Evolutionary conservation across 2,888 invertebrate genomes (phyloP).

Genomic region (Lepidochitona cinerea): DNA sequence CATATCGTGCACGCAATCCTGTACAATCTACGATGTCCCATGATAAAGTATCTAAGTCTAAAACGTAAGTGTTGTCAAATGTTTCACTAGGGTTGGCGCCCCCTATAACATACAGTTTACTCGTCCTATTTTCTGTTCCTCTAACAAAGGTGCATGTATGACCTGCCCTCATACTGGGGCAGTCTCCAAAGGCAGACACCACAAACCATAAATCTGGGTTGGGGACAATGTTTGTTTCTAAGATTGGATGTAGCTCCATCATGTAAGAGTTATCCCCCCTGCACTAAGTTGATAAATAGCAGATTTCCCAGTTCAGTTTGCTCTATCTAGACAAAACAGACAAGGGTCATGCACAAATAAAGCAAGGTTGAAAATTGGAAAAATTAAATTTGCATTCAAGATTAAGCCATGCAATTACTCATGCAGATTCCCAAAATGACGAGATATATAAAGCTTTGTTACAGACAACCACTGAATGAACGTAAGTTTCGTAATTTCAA

Average conservation of each 20-base stretch:
- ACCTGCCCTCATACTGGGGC: constrained; percentile 67
- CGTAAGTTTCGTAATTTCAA: no score
- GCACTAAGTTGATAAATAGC: no score
- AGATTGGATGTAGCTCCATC: constrained; percentile 68
- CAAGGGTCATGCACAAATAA: no score
- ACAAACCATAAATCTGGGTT: constrained; percentile 67
- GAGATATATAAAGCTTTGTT: no score
- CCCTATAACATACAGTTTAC: constrained; percentile 67
- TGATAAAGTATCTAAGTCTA: constrained; percentile 61
- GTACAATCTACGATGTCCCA: constrained; percentile 65
- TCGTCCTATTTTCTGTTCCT: constrained; percentile 44
- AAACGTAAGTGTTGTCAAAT: constrained; percentile 63
- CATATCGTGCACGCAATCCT: constrained; percentile 66
- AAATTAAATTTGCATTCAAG: no score
- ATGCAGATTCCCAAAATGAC: no score
- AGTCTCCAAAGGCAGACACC: constrained; percentile 62
- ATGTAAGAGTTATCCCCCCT: background rate
- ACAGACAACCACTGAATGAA: no score
- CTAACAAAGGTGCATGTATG: constrained; percentile 62
- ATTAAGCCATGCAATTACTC: no score
- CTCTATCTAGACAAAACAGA: no score
- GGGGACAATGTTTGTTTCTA: constrained; percentile 57
- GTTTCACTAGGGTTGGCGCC: constrained; percentile 70
- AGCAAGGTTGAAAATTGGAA: no score
- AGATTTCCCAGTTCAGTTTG: no score